These are phyloP conservation scores for Trichacis sp. DNA, from an alignment of 2,888 invertebrate species.

Conservation along the genomic window DNA sequence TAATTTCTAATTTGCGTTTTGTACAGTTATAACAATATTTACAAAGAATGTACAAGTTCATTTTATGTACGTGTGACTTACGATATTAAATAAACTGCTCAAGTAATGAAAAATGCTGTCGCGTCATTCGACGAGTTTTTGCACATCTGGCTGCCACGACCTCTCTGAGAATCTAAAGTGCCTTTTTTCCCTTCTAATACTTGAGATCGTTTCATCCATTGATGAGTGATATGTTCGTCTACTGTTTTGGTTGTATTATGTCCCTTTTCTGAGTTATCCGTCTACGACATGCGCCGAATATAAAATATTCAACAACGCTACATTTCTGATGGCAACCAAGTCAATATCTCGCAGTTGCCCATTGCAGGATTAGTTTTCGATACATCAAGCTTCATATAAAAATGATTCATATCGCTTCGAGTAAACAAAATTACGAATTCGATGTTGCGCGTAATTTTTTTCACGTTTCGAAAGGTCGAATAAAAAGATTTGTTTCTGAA, in stretches of 20 bases:
- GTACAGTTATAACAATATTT: conserved; percentile 67
- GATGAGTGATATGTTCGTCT: conserved; percentile 63
- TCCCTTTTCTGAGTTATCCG: conserved; percentile 32
- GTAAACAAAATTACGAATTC: not conserved
- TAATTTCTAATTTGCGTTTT: conserved; percentile 40
- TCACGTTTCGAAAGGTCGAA: not conserved
- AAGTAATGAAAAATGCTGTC: conserved; percentile 24
- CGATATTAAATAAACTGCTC: conserved; percentile 21
- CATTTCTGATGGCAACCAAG: conserved; percentile 14
- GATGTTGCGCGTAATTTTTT: not conserved
- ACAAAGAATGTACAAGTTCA: conserved; percentile 66
- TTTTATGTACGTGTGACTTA: conserved; percentile 43
- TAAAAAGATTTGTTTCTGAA: not conserved
- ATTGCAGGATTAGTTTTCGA: not conserved
- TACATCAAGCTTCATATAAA: conserved; percentile 4
- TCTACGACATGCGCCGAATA: conserved; percentile 35
- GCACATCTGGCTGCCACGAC: conserved; percentile 5
- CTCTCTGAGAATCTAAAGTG: not conserved
- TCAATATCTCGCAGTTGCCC: conserved; percentile 6
- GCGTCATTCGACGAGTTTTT: not conserved
- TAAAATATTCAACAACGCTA: conserved; percentile 47
- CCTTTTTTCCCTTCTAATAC: conserved; percentile 47
- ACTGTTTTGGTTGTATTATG: conserved; percentile 39
- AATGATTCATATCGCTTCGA: not conserved
- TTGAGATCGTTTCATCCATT: conserved; percentile 54